These are phyloP conservation scores for Stictocephala bisonia DNA, from an alignment of 2,888 invertebrate genomes.

Conservation along the genomic window DNA sequence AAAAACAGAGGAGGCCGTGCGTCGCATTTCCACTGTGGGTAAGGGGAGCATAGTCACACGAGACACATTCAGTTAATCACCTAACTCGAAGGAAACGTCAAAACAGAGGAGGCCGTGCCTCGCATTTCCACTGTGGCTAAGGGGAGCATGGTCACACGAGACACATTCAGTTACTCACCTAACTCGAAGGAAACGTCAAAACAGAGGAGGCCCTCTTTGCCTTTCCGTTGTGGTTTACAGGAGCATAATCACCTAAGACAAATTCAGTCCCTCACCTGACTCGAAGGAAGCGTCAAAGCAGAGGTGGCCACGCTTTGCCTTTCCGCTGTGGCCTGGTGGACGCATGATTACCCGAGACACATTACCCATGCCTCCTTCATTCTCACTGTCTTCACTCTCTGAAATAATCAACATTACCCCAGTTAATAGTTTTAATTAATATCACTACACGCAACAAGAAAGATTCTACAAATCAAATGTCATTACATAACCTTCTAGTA, in stretches of 20 bases:
- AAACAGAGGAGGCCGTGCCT: conserved; percentile 97
- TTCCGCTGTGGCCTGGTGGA: conserved; percentile 92
- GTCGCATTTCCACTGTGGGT: conserved; percentile 96
- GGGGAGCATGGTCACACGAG: conserved; percentile 88
- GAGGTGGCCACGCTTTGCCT: conserved; percentile 94
- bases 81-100: conserved; percentile 97
- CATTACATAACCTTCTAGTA: too few species aligned
- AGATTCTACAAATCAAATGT: too few species aligned
- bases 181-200: conserved; percentile 98
- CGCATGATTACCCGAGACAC: conserved; percentile 88
- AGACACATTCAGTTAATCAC: conserved; percentile 66
- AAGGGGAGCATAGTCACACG: too few species aligned
- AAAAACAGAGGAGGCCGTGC: conserved; percentile 96
- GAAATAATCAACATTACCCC: too few species aligned
- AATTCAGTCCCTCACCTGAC: conserved; percentile 74
- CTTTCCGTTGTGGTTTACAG: conserved; percentile 92
- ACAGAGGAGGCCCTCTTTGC: conserved; percentile 96
- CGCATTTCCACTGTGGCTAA: conserved; percentile 94
- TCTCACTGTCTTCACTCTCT: conserved; percentile 94
- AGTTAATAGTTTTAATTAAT: too few species aligned
- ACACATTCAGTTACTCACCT: conserved; percentile 82
- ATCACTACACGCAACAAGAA: too few species aligned
- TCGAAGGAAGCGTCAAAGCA: conserved; percentile 98
- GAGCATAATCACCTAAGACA: too few species aligned
- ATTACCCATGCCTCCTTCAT: conserved; percentile 94